Percentiles rank a stretch among this genome's conserved stretches.
Conservation (phyloP, 2,888 invertebrate genomes). For the Ecliptopera silaceata region DNA sequence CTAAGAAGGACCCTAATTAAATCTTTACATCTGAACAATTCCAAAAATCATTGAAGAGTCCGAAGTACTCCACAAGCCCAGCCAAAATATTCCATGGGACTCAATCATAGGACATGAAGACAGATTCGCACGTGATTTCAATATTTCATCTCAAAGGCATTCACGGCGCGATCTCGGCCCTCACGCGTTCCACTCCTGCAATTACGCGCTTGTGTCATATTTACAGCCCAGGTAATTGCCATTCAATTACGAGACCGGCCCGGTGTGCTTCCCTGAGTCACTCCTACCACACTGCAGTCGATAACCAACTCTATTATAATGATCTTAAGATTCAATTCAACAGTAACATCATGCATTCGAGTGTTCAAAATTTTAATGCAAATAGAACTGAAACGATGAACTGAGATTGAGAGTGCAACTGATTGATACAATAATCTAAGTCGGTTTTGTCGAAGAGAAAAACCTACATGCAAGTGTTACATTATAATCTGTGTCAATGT, state of each 20-base stretch:
- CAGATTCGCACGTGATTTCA: conserved; percentile 57
- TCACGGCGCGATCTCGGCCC: conserved; percentile 69
- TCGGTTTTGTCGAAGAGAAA: conserved; percentile 3
- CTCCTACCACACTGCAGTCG: neutral
- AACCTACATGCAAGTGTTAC: neutral
- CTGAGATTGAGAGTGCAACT: neutral
- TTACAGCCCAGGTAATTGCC: conserved; percentile 84
- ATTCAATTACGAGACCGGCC: conserved; percentile 80
- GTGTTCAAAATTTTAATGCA: neutral
- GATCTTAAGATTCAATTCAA: neutral
- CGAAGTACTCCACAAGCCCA: too few relatives aligned
- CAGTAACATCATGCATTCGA: neutral
- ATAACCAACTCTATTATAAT: conserved; percentile 8
- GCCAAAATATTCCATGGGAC: conserved; percentile 26
- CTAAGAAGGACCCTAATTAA: too few relatives aligned
- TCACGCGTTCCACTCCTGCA: conserved; percentile 78
- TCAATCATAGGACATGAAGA: conserved; percentile 42
- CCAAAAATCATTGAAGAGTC: conserved; percentile 25
- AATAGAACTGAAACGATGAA: neutral
- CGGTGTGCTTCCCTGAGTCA: conserved; percentile 53
- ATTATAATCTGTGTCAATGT: conserved; percentile 48
- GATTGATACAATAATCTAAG: neutral
- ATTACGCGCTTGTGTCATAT: conserved; percentile 84
- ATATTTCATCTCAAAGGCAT: conserved; percentile 74
- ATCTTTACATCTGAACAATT: too few relatives aligned